A percentile compares a stretch with the other conserved stretches of the same genome.
These are phyloP conservation scores for Chalcosyrphus nemorum DNA, from an alignment of 2,888 invertebrate genomes.

Conservation along the genomic window DNA sequence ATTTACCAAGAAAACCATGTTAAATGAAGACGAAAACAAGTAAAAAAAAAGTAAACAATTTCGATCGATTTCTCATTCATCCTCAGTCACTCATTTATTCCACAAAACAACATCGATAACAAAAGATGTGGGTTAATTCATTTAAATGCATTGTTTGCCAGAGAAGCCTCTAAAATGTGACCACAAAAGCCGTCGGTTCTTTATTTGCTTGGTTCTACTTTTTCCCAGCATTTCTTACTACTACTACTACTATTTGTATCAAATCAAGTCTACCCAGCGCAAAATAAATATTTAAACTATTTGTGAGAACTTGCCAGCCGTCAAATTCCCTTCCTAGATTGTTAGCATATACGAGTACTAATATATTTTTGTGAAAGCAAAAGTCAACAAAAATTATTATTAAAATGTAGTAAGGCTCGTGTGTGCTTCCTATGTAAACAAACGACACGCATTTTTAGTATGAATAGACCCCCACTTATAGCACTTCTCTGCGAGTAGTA, in stretches of 20 bases:
- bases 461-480: slow-evolving; percentile 6
- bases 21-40: too few relatives aligned
- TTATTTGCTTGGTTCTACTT: not conserved
- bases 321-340: slow-evolving; percentile 12
- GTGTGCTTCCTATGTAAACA: slow-evolving; percentile 41
- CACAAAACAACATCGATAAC: slow-evolving; percentile 1
- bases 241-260: not conserved
- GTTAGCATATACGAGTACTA: too few relatives aligned
- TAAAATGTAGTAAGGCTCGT: slow-evolving; percentile 4
- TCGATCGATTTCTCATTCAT: not conserved
- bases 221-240: slow-evolving; percentile 6
- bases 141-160: not conserved
- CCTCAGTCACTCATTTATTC: not conserved
- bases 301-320: slow-evolving; percentile 31
- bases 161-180: not conserved
- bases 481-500: not conserved
- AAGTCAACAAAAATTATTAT: slow-evolving; percentile 31
- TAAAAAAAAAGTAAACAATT: not conserved
- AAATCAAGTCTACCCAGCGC: not conserved
- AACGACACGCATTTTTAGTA: not conserved
- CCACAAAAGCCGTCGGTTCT: not conserved
- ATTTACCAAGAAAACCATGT: too few relatives aligned
- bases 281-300: slow-evolving; percentile 28
- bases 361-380: slow-evolving; percentile 13
- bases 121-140: slow-evolving; percentile 19